Evolutionary conservation across 64 coral and sea anemone genomes (phyloP).

Genomic region (Actinia tenebrosa): DNA sequence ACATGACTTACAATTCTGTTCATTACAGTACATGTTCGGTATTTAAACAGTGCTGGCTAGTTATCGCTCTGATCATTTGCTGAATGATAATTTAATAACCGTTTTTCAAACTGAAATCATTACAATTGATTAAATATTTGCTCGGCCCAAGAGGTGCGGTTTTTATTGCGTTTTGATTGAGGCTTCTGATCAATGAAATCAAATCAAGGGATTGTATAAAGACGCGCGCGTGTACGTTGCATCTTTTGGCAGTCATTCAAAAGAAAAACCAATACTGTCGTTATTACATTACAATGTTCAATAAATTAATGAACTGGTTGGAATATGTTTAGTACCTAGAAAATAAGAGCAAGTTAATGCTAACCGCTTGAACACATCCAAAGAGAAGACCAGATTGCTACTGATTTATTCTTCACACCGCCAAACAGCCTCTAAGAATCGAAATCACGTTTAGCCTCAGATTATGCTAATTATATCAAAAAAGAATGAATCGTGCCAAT

Average conservation of each 20-base stretch:
- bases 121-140: background rate
- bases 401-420: background rate
- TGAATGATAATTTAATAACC: conserved; percentile 18
- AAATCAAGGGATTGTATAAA: background rate
- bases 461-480: background rate
- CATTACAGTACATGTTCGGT: background rate
- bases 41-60: background rate
- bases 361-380: background rate
- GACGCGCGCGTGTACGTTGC: background rate
- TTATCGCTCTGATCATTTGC: conserved; percentile 17
- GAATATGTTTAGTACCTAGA: too few relatives aligned
- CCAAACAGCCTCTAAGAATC: background rate
- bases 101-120: background rate
- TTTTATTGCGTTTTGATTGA: conserved; percentile 9
- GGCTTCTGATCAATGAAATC: background rate
- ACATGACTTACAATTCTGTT: background rate
- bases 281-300: background rate
- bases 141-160: background rate
- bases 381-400: background rate
- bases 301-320: background rate
- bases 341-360: background rate
- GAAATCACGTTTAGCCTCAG: background rate
- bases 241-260: background rate
- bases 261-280: background rate
- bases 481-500: background rate